These are phyloP conservation scores for Colletes collaris DNA, from an alignment of 2,888 invertebrate genomes.

Conservation along the genomic window DNA sequence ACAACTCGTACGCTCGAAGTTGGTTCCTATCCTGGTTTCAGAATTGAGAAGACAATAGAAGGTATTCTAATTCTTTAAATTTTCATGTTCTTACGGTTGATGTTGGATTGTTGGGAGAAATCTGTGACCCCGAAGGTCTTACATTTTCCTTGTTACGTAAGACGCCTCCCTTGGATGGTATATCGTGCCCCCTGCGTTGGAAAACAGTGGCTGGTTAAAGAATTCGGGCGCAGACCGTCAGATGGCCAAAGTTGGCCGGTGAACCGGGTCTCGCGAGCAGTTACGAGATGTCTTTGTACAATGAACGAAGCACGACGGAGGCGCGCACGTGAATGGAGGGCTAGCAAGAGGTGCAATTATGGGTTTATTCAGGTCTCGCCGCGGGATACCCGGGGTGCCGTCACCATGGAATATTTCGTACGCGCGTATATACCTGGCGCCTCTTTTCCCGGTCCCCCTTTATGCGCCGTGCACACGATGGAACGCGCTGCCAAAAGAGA, in stretches of 20 bases:
- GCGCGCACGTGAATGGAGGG: constrained; percentile 66
- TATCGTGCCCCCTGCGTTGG: neutral
- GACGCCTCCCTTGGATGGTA: neutral
- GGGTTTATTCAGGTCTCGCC: constrained; percentile 69
- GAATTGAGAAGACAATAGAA: neutral
- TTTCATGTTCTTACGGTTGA: too few species aligned
- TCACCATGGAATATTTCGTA: constrained; percentile 60
- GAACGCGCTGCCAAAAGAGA: constrained; percentile 13
- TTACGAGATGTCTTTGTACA: constrained; percentile 60
- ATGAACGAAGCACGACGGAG: constrained; percentile 50
- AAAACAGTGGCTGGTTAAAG: neutral
- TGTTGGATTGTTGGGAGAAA: too few species aligned
- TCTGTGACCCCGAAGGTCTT: too few species aligned
- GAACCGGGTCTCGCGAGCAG: constrained; percentile 39
- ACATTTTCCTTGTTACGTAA: too few species aligned
- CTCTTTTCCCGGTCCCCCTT: constrained; percentile 61
- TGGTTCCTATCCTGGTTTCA: constrained; percentile 26
- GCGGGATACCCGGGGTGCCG: constrained; percentile 62
- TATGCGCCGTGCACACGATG: constrained; percentile 34
- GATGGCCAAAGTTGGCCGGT: constrained; percentile 14
- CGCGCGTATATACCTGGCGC: constrained; percentile 63
- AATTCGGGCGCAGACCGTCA: neutral
- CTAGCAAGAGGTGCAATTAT: constrained; percentile 68
- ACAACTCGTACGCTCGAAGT: neutral
- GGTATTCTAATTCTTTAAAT: neutral